A percentile compares a stretch with the other conserved stretches of the same genome.
Conservation (phyloP, 2,113 vertebrate genomes). For the Daphoenositta chrysoptera region DNA sequence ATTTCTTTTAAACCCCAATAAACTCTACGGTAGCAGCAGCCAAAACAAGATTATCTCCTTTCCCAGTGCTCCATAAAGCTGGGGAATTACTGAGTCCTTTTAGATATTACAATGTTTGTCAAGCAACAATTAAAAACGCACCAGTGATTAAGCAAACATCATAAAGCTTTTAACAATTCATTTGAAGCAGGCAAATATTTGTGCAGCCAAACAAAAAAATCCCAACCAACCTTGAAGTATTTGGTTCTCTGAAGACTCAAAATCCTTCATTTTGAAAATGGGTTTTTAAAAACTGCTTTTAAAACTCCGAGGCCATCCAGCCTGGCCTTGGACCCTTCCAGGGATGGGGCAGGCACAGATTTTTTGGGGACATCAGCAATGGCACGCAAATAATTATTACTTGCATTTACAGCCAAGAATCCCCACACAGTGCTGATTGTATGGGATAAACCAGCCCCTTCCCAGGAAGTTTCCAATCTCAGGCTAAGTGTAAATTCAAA, state of each 20-base stretch:
- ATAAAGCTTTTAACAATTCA: background rate
- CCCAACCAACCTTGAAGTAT: background rate
- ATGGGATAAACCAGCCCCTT: background rate
- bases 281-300: background rate
- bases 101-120: background rate
- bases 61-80: background rate
- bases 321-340: background rate
- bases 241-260: background rate
- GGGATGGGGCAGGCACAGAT: background rate
- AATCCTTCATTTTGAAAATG: background rate
- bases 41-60: background rate
- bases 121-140: background rate
- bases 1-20: background rate
- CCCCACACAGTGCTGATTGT: background rate
- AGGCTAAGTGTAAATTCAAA: background rate
- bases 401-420: background rate
- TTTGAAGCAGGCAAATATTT: conserved; percentile 2
- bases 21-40: background rate
- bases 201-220: background rate
- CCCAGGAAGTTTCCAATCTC: background rate
- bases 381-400: background rate
- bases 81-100: background rate
- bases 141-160: background rate
- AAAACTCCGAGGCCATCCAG: background rate
- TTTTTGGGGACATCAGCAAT: background rate